phyloP scores from a whole-genome alignment of 1,140 invertebrate genomes.

The Eupristina koningsbergeri region DNA sequence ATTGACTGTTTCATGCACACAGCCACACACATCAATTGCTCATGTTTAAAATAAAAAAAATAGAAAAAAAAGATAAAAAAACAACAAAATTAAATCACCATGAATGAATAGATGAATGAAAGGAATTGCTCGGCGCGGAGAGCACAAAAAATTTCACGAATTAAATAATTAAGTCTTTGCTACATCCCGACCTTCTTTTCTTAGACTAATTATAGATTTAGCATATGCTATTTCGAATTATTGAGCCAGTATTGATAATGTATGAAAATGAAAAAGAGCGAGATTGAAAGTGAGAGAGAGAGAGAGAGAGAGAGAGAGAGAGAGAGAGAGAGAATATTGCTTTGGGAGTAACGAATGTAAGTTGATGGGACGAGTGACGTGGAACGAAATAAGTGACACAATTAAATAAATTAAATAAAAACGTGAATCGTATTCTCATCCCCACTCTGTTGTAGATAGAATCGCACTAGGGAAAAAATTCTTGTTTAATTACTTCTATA shows the following conservation, averaged over 20 bases:
- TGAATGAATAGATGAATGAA: conserved; percentile 17
- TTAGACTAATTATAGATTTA: conserved; percentile 49
- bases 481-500: conserved; percentile 59
- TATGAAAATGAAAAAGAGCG: neutral
- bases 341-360: conserved; percentile 15
- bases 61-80: neutral
- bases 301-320: conserved; percentile 21
- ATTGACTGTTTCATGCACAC: conserved; percentile 30
- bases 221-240: conserved; percentile 50
- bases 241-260: conserved; percentile 51
- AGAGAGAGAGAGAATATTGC: neutral
- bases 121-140: conserved; percentile 20
- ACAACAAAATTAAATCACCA: neutral
- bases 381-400: conserved; percentile 13
- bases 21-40: conserved; percentile 10
- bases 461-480: conserved; percentile 59
- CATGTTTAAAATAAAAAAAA: conserved; percentile 15
- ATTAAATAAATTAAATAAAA: conserved; percentile 16
- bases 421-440: conserved; percentile 47
- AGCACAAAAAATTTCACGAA: conserved; percentile 36
- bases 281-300: conserved; percentile 4
- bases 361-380: conserved; percentile 1
- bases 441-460: conserved; percentile 68
- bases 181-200: conserved; percentile 29
- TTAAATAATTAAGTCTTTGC: conserved; percentile 24